These are phyloP conservation scores for Erythrolamprus reginae DNA, from an alignment of 2,113 vertebrate genomes.

Conservation along the genomic window DNA sequence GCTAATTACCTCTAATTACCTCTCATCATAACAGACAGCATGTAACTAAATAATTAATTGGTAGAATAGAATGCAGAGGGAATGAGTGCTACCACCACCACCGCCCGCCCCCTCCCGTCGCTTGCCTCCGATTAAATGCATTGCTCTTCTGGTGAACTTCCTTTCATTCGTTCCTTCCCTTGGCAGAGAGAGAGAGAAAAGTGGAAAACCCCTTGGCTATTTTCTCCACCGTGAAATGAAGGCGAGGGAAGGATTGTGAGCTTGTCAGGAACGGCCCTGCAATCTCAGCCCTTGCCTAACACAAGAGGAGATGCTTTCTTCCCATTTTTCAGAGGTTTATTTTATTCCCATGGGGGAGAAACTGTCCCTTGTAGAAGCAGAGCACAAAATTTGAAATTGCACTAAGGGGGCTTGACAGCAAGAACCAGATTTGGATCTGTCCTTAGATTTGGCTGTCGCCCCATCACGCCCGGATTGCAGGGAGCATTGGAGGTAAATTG, in stretches of 20 bases:
- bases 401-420: neutral
- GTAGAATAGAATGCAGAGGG: neutral
- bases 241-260: neutral
- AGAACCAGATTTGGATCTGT: neutral
- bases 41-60: slow-evolving; percentile 45
- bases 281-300: neutral
- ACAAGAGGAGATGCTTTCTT: neutral
- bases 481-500: neutral
- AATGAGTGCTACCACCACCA: neutral
- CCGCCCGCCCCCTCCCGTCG: neutral
- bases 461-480: neutral
- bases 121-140: neutral
- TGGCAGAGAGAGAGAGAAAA: neutral
- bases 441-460: neutral
- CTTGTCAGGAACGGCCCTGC: neutral
- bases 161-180: neutral
- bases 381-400: neutral
- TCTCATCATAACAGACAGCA: slow-evolving; percentile 39
- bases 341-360: neutral
- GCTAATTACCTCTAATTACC: slow-evolving; percentile 56
- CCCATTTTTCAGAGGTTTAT: neutral
- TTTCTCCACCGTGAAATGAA: neutral
- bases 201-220: no score
- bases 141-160: slow-evolving; percentile 11
- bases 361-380: neutral